Conservation (phyloP, 2,797 vertebrate genomes). For the Danionella dracula region DNA sequence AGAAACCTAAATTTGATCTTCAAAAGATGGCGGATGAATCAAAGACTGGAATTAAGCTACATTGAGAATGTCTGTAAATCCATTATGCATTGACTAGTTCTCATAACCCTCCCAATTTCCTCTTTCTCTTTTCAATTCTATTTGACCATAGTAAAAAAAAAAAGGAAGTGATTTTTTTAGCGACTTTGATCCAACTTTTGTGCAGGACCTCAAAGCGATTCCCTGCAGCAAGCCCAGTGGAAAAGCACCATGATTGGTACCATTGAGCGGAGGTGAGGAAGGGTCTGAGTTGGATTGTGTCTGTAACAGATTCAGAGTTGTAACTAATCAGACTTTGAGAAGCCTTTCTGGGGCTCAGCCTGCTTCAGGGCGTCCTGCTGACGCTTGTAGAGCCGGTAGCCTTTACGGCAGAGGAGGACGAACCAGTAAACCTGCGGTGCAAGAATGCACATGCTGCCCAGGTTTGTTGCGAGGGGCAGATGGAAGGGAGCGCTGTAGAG, state of each 20-base stretch:
- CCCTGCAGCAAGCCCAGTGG: constrained; percentile 1
- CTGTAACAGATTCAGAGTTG: constrained; percentile 31
- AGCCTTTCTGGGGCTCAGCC: constrained; percentile 31
- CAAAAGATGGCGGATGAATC: no score
- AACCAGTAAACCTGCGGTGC: constrained; percentile 98
- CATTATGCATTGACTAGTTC: no score
- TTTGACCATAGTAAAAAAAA: no score
- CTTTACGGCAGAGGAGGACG: constrained; percentile 86
- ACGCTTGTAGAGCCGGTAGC: constrained; percentile 77
- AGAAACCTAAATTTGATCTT: no score
- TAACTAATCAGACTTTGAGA: constrained; percentile 49
- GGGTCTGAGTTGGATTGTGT: constrained; percentile 29
- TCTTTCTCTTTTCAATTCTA: no score
- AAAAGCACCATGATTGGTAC: constrained; percentile 6
- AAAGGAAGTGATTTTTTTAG: no score
- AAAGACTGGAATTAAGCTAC: no score
- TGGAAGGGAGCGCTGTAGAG: constrained; percentile 80
- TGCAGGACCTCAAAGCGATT: no score
- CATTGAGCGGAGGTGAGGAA: neutral
- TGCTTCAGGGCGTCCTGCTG: constrained; percentile 46
- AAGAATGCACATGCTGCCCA: constrained; percentile 84
- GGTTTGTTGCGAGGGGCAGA: constrained; percentile 82
- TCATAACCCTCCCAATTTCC: no score
- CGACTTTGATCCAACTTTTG: no score
- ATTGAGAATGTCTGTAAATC: no score